Evolutionary conservation across 2,797 vertebrate genomes (phyloP).

Genomic region (Manis crassicaudata): DNA sequence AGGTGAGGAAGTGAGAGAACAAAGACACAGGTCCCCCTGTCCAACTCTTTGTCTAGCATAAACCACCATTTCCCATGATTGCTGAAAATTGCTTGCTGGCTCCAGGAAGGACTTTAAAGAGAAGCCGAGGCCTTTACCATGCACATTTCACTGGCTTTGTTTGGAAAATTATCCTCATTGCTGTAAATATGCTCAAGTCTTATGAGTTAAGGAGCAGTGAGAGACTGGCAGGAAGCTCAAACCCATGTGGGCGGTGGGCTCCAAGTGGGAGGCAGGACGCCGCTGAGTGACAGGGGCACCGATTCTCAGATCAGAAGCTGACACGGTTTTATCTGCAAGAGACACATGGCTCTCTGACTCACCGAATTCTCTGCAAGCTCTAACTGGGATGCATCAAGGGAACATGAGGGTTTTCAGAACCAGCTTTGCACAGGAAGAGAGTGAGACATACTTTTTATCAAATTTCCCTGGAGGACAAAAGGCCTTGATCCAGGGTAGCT

Average conservation of each 20-base stretch:
- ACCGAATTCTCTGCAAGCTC: background rate
- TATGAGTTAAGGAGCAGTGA: conserved; percentile 4
- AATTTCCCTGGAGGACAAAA: background rate
- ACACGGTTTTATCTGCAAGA: background rate
- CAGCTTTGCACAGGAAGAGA: background rate
- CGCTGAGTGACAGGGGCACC: background rate
- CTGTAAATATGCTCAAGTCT: background rate
- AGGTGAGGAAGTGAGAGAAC: background rate
- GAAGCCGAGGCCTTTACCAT: background rate
- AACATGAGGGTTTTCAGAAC: background rate
- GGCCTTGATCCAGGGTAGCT: background rate
- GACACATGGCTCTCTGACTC: background rate
- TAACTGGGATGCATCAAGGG: background rate
- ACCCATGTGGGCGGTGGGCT: background rate
- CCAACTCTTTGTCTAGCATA: background rate
- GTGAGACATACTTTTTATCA: background rate
- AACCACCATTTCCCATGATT: conserved; percentile 27
- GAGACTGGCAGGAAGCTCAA: background rate
- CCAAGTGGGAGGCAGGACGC: rapidly evolving
- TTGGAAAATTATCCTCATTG: conserved; percentile 36
- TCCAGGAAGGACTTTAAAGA: background rate
- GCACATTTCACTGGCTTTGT: background rate
- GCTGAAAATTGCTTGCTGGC: conserved; percentile 47
- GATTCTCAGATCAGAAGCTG: conserved; percentile 8
- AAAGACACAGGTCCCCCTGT: background rate